Evolutionary conservation across 1,140 invertebrate genomes (phyloP).

Genomic region (Octopus bimaculoides): DNA sequence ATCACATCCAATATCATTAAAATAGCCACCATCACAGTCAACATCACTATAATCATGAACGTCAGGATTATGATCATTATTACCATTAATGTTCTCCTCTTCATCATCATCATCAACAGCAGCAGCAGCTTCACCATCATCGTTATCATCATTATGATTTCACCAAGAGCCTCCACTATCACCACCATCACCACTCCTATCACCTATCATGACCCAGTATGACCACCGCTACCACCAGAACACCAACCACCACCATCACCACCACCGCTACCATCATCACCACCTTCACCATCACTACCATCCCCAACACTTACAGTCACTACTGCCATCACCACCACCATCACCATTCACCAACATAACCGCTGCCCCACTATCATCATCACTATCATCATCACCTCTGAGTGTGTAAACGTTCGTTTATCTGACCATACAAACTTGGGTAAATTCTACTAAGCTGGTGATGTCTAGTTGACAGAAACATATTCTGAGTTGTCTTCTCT

Average conservation of each 20-base stretch:
- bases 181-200: conserved; percentile 1
- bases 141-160: no score
- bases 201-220: neutral
- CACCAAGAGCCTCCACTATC: neutral
- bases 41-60: neutral
- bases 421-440: no score
- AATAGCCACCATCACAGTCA: neutral
- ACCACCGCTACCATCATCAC: conserved; percentile 6
- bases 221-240: neutral
- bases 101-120: neutral
- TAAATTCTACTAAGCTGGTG: no score
- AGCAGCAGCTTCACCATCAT: neutral
- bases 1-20: neutral
- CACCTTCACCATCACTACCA: no score
- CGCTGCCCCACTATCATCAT: no score
- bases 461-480: no score
- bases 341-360: neutral
- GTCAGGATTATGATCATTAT: neutral
- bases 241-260: neutral
- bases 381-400: no score
- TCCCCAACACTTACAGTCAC: neutral
- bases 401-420: no score
- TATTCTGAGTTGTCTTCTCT: no score
- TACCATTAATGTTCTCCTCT: neutral
- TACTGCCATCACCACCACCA: conserved; percentile 6